Conservation (phyloP, 2,888 invertebrate species). For the Arenicola marina region DNA sequence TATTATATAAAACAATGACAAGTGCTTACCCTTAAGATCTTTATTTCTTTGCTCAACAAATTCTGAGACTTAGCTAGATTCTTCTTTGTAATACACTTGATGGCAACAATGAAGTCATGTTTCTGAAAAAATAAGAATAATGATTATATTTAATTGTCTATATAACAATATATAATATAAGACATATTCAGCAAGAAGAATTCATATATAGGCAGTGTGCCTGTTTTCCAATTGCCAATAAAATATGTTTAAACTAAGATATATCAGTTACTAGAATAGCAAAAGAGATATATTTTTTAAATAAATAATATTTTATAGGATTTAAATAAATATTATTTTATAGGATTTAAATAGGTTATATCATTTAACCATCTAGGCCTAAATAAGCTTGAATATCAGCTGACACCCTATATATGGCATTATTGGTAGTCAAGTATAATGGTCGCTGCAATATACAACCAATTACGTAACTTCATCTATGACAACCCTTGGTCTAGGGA, state of each 20-base stretch:
- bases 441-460: no score
- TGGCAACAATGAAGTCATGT: constrained; percentile 85
- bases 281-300: not conserved
- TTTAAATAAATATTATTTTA: no score
- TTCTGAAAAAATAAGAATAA: constrained; percentile 68
- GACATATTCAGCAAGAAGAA: not conserved
- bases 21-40: constrained; percentile 89
- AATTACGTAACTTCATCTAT: no score
- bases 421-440: no score
- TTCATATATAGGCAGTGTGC: not conserved
- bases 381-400: no score
- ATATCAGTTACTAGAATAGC: not conserved
- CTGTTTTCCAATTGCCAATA: not conserved
- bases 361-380: no score
- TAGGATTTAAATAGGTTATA: no score
- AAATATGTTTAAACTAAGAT: not conserved
- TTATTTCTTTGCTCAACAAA: constrained; percentile 96
- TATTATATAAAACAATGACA: no score
- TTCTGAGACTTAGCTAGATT: constrained; percentile 96
- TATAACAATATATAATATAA: not conserved
- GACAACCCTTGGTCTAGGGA: no score
- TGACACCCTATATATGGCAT: no score
- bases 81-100: constrained; percentile 96
- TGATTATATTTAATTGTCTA: not conserved
- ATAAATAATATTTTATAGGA: no score